Evolutionary conservation across 2,888 invertebrate genomes (phyloP).

Genomic region (Conops quadrifasciatus): DNA sequence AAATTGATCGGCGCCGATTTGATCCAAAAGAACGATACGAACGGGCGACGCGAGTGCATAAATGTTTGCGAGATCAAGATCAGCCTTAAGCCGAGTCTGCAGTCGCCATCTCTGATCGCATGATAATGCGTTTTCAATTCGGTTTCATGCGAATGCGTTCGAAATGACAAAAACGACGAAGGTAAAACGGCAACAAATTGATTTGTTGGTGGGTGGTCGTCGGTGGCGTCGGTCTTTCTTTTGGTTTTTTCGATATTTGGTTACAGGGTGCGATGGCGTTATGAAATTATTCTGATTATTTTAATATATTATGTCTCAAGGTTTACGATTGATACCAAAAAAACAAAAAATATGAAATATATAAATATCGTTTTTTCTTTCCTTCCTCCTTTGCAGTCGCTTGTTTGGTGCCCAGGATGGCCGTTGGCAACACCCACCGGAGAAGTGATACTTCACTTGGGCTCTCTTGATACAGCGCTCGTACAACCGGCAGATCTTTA

Average conservation of each 20-base stretch:
- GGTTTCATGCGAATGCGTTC: too few relatives aligned
- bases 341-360: background rate
- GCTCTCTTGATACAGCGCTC: too few relatives aligned
- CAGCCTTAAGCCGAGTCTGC: background rate
- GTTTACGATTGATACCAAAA: background rate
- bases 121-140: too few relatives aligned
- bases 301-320: background rate
- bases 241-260: background rate
- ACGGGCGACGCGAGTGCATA: background rate
- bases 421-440: too few relatives aligned
- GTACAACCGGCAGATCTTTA: too few relatives aligned
- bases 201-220: slow-evolving; percentile 12
- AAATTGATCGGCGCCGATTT: too few relatives aligned
- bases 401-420: slow-evolving; percentile 69
- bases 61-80: slow-evolving; percentile 2
- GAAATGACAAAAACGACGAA: background rate
- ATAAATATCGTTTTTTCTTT: background rate
- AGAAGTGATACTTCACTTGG: too few relatives aligned
- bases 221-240: background rate
- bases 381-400: slow-evolving; percentile 67
- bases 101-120: background rate
- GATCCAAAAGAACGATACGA: background rate
- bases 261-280: too few relatives aligned
- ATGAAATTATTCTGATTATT: background rate
- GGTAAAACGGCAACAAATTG: slow-evolving; percentile 3